These are phyloP conservation scores for Paratilapia polleni DNA, from an alignment of 2,113 vertebrate genomes.

Conservation along the genomic window DNA sequence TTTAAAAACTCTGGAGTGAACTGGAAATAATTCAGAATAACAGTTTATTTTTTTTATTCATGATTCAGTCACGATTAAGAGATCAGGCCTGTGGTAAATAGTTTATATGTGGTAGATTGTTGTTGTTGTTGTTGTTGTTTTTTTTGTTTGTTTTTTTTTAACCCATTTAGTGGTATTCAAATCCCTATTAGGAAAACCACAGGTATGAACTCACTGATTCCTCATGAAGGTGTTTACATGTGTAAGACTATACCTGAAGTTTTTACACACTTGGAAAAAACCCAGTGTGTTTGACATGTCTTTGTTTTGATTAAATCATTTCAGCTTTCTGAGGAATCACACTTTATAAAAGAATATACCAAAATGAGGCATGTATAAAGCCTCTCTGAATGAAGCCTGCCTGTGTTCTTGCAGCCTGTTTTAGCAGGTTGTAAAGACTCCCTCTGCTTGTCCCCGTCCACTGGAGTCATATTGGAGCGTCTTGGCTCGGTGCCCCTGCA, in stretches of 20 bases:
- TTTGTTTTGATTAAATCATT: background rate
- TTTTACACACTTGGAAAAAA: background rate
- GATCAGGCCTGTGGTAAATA: no score
- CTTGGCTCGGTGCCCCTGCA: constrained; percentile 42
- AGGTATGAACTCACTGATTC: rapidly evolving
- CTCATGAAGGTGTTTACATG: background rate
- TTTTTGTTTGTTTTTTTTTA: no score
- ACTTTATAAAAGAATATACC: background rate
- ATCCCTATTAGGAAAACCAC: background rate
- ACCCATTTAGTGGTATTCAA: no score
- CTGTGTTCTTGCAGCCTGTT: constrained; percentile 67
- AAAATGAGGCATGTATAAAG: background rate
- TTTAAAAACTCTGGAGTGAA: no score
- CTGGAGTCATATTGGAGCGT: constrained; percentile 68
- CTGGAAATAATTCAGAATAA: no score
- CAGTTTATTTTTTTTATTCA: no score
- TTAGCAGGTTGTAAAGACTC: constrained; percentile 69
- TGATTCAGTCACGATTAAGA: no score
- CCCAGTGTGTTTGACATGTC: background rate
- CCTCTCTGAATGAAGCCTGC: background rate
- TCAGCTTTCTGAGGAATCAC: rapidly evolving
- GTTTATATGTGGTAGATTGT: no score
- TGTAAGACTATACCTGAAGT: background rate
- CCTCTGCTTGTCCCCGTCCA: constrained; percentile 63
- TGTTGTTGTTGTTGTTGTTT: no score